Conservation (phyloP, 2,888 invertebrate genomes). For the Hyles lineata region DNA sequence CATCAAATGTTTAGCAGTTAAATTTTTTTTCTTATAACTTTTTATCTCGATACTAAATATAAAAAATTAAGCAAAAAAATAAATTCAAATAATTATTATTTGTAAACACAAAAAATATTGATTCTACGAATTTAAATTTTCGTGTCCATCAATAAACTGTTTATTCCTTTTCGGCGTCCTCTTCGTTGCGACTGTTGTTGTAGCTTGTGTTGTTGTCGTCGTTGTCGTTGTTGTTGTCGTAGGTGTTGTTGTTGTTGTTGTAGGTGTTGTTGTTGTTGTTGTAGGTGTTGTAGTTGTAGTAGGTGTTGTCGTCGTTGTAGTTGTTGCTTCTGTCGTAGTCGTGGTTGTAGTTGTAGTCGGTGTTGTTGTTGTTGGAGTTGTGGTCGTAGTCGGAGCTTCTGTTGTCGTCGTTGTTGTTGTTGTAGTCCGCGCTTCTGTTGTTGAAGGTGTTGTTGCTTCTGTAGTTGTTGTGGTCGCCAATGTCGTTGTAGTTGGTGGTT, state of each 20-base stretch:
- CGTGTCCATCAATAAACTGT: conserved; percentile 30
- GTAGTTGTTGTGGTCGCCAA: conserved; percentile 30
- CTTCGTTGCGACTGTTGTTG: conserved; percentile 9
- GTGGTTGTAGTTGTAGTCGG: conserved; percentile 37
- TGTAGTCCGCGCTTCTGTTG: conserved; percentile 29
- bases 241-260: conserved; percentile 32
- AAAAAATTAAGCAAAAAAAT: background rate
- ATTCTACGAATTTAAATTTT: conserved; percentile 30
- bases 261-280: conserved; percentile 34
- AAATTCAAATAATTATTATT: background rate
- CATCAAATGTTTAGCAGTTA: no score
- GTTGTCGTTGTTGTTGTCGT: background rate
- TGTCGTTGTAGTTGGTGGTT: conserved; percentile 16
- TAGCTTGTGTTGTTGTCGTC: background rate
- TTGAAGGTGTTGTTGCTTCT: conserved; percentile 34
- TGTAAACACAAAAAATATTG: background rate
- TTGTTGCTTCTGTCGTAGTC: conserved; percentile 35
- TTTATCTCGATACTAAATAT: background rate
- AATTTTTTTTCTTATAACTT: no score
- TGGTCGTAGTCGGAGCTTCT: conserved; percentile 33
- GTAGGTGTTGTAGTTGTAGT: conserved; percentile 36
- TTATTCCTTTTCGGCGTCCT: conserved; percentile 23
- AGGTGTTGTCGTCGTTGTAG: conserved; percentile 32
- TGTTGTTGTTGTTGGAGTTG: conserved; percentile 35
- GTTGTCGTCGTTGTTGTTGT: conserved; percentile 25